A percentile compares a stretch with the other conserved stretches of the same genome.
phyloP scores from a whole-genome alignment of 1,140 invertebrate genomes.

The Riptortus pedestris region DNA sequence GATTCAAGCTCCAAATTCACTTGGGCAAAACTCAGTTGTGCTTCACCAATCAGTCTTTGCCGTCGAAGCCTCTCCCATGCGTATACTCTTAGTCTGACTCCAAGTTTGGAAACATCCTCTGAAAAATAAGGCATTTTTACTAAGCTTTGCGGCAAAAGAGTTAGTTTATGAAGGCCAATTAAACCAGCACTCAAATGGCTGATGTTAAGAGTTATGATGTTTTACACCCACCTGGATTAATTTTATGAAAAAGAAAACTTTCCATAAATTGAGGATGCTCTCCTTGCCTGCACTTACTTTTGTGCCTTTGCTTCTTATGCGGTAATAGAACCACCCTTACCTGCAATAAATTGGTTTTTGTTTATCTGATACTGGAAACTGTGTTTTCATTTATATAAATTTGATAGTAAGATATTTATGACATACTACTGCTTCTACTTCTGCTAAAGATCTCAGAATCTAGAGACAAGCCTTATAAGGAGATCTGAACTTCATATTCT shows the following conservation, averaged over 20 bases:
- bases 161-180: too few relatives aligned
- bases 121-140: conserved; percentile 30
- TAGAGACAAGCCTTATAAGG: too few relatives aligned
- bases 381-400: too few relatives aligned
- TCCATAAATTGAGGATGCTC: conserved; percentile 86
- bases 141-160: too few relatives aligned
- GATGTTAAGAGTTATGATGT: too few relatives aligned
- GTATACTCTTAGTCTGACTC: conserved; percentile 79
- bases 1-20: conserved; percentile 81
- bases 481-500: too few relatives aligned
- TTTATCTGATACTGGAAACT: too few relatives aligned
- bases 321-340: conserved; percentile 77
- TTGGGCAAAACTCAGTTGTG: conserved; percentile 73
- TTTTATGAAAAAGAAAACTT: conserved; percentile 79
- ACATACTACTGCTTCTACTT: too few relatives aligned
- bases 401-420: too few relatives aligned
- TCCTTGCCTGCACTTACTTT: conserved; percentile 79
- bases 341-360: conserved; percentile 43
- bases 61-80: conserved; percentile 80
- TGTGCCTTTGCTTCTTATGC: conserved; percentile 84
- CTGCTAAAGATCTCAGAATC: too few relatives aligned
- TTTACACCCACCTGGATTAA: conserved; percentile 73
- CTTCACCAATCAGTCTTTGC: conserved; percentile 83
- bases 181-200: too few relatives aligned
- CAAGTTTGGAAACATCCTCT: conserved; percentile 85